Base-by-base conservation (phyloP, 2,113 vertebrate species). In the Oriolus oriolus region DNA sequence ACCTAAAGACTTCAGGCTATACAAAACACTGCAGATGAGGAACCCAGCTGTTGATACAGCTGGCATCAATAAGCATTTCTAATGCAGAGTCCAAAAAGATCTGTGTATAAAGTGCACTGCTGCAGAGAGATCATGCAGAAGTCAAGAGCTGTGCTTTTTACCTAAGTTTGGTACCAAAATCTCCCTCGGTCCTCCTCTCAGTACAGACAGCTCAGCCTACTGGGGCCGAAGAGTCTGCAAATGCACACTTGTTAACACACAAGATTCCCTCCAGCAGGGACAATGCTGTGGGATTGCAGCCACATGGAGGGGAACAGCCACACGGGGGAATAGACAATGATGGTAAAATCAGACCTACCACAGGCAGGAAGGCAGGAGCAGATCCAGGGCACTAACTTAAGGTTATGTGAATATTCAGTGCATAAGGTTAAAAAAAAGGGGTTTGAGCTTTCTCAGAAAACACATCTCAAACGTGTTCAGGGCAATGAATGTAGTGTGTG, bases 1-100 rank as follows among this genome's bases (percentile, higher is more conserved):
- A 82, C 86, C 88, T 96, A 76, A 95, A 83, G 94, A 93, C 90
- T 95, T 71, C 81, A 93, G 95, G 95, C 96, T 95, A 84, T 80
- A 87, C 85, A 93, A 76, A 93, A 47, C 76, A 91, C 57, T 94
- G 74, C 94, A 92, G 93, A 92, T 65, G 77, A 96, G 83, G 75
- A 94, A 60, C 57, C 84, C 93, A 95, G 93, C 91, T 94, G 95
- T 95, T 97, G 91, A 95, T 91, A 86, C 78, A 84, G 75, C 95
- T 97, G 90, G 83, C 78, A 90, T 95, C 96, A 86, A 78, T 86
- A 95, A 82, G 89, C 49, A 86, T 93, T 95, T 93, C 73, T 75
- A 95, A 85, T 5, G 11, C 30, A 54, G 54, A 95, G 80, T 89
- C 96, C 94, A 78, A 90, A 85, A 89, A 80, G 75, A 91, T 94